Base-by-base conservation (phyloP, 64 coral and sea anemone species). In the Catalaphyllia jardinei region DNA sequence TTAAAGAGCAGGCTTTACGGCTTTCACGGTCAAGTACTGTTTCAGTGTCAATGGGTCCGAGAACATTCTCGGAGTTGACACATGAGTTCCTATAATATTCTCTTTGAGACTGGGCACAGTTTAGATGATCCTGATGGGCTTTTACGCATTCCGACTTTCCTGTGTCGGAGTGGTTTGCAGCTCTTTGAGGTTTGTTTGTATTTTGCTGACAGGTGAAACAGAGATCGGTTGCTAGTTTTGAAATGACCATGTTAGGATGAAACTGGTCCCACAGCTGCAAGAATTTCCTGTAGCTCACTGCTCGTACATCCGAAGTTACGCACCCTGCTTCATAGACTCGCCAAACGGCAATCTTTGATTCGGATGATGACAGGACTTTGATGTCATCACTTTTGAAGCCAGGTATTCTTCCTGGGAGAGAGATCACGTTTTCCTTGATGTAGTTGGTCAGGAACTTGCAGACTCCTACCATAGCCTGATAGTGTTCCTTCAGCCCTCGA, bases 331-430 rank as follows among this genome's bases (percentile, higher is more conserved):
- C 11, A 59, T 61, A 90, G 25, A 15, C 52, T 27, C 29, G 30
- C 89, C 78, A 90, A 22, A 90, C 55, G 15, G 28, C 83, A 4
- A 19, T 83, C 54, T 90, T 90, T 3, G 31, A 69, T 24, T 90
- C 51, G 20, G 22, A 15, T 29, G 89, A 80, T 10, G 77, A 46
- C 17, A 90, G 52, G 2, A 90, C 17, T 83, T 54, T 71, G 19
- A 82, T 83, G 30, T 90, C 89, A 24, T 90, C 89, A 33, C 30
- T 82, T 71, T 90, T 90, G 18, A 55, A 83, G 10, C 77, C 62
- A 51, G 89, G 89, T 38, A 91, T 91, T 27, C 69, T 27, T 27
- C 79, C 79, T 11, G 78, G 79, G 31, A 91, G 79, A 2, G 62
- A 46, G 22, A 91, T 84, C 2, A 79, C 79, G 19, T 84, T 91